phyloP scores from a whole-genome alignment of 1,140 invertebrate genomes.

The Hetaerina americana region DNA sequence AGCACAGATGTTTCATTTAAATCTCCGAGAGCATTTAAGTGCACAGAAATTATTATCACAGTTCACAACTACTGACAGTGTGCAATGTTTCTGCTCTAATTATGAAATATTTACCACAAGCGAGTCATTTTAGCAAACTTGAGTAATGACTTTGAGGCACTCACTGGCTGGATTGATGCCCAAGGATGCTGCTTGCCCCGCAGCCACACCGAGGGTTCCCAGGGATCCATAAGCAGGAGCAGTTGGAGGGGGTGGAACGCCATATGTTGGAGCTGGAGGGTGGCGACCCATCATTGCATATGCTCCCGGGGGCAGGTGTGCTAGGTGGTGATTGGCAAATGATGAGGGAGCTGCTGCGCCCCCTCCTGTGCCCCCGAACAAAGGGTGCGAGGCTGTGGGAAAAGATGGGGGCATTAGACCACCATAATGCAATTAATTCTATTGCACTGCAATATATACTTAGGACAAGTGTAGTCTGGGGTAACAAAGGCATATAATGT shows the following conservation, averaged over 20 bases:
- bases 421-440: too few relatives aligned
- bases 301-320: slow-evolving; percentile 5
- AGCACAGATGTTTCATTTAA: too few relatives aligned
- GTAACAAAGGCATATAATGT: too few relatives aligned
- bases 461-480: too few relatives aligned
- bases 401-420: too few relatives aligned
- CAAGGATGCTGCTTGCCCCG: slow-evolving; percentile 64
- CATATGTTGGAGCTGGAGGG: not conserved
- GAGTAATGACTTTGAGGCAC: not conserved
- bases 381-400: not conserved
- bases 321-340: slow-evolving; percentile 1
- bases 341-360: slow-evolving; percentile 1
- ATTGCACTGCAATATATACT: too few relatives aligned
- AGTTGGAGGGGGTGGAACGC: slow-evolving; percentile 20
- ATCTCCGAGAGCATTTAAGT: too few relatives aligned
- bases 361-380: not conserved
- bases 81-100: too few relatives aligned
- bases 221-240: slow-evolving; percentile 40
- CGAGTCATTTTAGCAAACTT: too few relatives aligned
- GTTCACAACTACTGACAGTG: too few relatives aligned
- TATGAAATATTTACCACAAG: too few relatives aligned
- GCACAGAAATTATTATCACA: too few relatives aligned
- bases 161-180: slow-evolving; percentile 28
- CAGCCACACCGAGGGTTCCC: slow-evolving; percentile 62
- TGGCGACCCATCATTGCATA: slow-evolving; percentile 3